Base-by-base conservation (phyloP, 2,113 vertebrate species). In the Jaculus jaculus region DNA sequence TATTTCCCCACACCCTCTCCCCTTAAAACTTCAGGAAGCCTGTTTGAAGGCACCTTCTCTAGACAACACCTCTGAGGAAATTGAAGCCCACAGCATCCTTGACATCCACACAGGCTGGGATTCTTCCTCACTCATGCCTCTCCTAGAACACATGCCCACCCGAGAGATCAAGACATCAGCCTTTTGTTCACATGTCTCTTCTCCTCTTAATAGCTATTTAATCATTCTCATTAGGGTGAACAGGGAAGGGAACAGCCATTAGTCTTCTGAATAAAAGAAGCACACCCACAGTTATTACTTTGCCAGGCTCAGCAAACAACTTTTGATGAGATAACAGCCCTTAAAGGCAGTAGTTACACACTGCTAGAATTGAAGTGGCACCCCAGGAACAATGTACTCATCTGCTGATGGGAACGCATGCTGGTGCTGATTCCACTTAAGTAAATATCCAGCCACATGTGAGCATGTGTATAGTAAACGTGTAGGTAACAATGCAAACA, bases 181-280 rank as follows among this genome's bases (percentile, higher is more conserved):
- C 83, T 85, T 86, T 68, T 80, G 83, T 90, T 86, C 94, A 93
- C 80, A 90, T 8, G 32, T 89, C 86, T 68, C 42, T 79, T 87
- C 92, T 66, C 39, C 83, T 78, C 81, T 42, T 92, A 91, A 95
- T 84, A 84, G 90, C 66, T 58, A 77, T 74, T 95, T 95, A 93
- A 95, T 95, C 89, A 81, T 93, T 89, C 80, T 95, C 94, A 79
- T 95, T 94, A 95, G 92, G 73, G 84, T 37, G 20, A 69, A 73
- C 72, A 37, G 69, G 71, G 54, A 87, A 89, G 82, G 81, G 37
- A 94, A 81, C 28, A 79, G 65, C 54, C 91, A 75, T 90, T 47
- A 72, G 92, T 78, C 89, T 94, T 86, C 72, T 4, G 20, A 71
- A 93, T 78, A 86, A 90, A 85, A 89, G 92, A 88, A 93, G 83